Percentiles rank a stretch among this genome's conserved stretches.
These are phyloP conservation scores for Scaptomyza pallida DNA, from an alignment of 1,140 invertebrate genomes.

Conservation along the genomic window DNA sequence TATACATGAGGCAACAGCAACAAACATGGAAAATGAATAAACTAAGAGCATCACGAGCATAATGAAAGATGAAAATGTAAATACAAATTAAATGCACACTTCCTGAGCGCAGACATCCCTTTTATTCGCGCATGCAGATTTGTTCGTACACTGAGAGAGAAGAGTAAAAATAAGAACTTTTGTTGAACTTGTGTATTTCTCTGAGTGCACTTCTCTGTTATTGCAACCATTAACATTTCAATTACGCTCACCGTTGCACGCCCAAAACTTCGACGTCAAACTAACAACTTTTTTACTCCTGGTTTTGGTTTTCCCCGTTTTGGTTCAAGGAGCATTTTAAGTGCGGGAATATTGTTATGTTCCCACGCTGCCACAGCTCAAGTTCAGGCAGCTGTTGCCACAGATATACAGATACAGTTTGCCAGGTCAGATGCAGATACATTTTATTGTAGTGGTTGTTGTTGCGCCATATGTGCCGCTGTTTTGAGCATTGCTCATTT, in stretches of 20 bases:
- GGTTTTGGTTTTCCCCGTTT: slow-evolving; percentile 9
- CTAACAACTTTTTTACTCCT: slow-evolving; percentile 21
- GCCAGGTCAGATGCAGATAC: slow-evolving; percentile 36
- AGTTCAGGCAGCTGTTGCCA: slow-evolving; percentile 54
- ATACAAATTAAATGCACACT: slow-evolving; percentile 64
- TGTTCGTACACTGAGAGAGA: background rate
- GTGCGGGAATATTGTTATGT: slow-evolving; percentile 37
- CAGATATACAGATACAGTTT: slow-evolving; percentile 19
- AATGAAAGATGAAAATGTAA: slow-evolving; percentile 52
- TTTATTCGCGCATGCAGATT: background rate
- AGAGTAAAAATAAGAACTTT: no score
- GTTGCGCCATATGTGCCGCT: slow-evolving; percentile 45
- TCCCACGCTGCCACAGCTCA: slow-evolving; percentile 65
- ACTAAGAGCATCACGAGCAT: slow-evolving; percentile 21
- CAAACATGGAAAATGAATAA: slow-evolving; percentile 10
- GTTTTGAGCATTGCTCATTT: background rate
- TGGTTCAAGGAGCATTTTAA: slow-evolving; percentile 39
- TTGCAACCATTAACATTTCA: slow-evolving; percentile 60
- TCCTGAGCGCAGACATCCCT: slow-evolving; percentile 61
- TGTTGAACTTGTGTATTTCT: no score
- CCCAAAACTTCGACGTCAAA: background rate
- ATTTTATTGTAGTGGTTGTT: background rate
- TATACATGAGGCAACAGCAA: slow-evolving; percentile 60
- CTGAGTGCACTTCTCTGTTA: slow-evolving; percentile 11
- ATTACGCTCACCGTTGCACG: slow-evolving; percentile 54